phyloP scores from a whole-genome alignment of 2,888 invertebrate species.

The Agrotis puta region DNA sequence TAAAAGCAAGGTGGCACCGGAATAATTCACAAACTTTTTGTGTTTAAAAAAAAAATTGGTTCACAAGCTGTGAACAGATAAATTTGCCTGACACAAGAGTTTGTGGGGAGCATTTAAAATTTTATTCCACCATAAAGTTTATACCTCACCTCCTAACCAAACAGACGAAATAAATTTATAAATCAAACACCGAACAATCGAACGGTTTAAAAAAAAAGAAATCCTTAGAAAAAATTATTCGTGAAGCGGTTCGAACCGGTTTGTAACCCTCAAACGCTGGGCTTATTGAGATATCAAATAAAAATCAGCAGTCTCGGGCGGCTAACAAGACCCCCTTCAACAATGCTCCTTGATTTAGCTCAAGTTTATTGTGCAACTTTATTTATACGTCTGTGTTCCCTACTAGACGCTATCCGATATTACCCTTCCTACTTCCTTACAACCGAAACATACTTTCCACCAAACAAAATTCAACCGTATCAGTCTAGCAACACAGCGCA shows the following conservation, averaged over 20 bases:
- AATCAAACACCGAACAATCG: constrained; percentile 82
- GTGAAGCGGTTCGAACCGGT: constrained; percentile 74
- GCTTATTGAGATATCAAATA: constrained; percentile 91
- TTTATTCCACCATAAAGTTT: constrained; percentile 77
- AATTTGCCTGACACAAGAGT: constrained; percentile 66
- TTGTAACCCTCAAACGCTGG: constrained; percentile 82
- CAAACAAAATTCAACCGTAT: constrained; percentile 58
- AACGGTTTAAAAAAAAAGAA: constrained; percentile 64
- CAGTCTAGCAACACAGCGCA: rapidly evolving
- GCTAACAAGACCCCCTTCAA: constrained; percentile 87
- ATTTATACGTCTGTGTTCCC: constrained; percentile 87
- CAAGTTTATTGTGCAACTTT: constrained; percentile 89
- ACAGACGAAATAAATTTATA: constrained; percentile 86
- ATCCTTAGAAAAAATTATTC: constrained; percentile 75
- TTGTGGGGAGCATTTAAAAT: constrained; percentile 69
- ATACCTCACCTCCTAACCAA: constrained; percentile 76
- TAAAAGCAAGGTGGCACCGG: constrained; percentile 56
- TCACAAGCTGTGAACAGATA: constrained; percentile 60
- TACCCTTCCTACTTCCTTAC: constrained; percentile 63
- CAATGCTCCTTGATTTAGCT: constrained; percentile 90
- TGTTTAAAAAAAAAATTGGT: constrained; percentile 45
- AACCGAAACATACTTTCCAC: constrained; percentile 36
- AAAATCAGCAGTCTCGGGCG: constrained; percentile 88
- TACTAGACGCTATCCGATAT: constrained; percentile 81
- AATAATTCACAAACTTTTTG: constrained; percentile 50